These are phyloP conservation scores for Yoshiicerus persimilis DNA, from an alignment of 1,140 invertebrate species.

Conservation along the genomic window DNA sequence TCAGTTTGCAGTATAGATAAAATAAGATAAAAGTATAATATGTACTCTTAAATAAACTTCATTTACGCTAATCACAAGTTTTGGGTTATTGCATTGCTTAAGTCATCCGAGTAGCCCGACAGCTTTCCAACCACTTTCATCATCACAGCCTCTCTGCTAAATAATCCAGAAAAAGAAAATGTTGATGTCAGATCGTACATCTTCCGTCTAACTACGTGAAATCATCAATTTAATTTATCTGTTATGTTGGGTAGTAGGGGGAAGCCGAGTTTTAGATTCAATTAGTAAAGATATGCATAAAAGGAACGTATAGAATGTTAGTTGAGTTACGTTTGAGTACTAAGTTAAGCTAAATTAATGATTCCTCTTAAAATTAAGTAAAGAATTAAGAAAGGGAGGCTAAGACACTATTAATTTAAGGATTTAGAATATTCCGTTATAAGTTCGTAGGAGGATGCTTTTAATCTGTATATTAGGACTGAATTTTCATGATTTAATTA, in stretches of 20 bases:
- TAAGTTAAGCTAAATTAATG: not conserved
- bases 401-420: not conserved
- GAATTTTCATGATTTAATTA: not conserved
- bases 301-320: too few relatives aligned
- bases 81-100: conserved; percentile 15
- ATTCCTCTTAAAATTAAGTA: not conserved
- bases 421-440: not conserved
- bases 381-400: not conserved
- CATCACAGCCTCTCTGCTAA: conserved; percentile 13
- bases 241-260: too few relatives aligned
- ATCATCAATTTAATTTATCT: not conserved
- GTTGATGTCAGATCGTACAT: too few relatives aligned
- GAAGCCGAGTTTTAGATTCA: too few relatives aligned
- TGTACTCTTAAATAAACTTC: not conserved
- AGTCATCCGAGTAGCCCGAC: conserved; percentile 22
- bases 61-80: not conserved
- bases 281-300: too few relatives aligned
- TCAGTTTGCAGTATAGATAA: too few relatives aligned
- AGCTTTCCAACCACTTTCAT: conserved; percentile 30
- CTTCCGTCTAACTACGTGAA: not conserved
- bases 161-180: not conserved
- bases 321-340: not conserved
- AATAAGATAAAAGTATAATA: not conserved
- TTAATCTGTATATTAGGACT: too few relatives aligned
- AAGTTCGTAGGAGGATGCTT: too few relatives aligned